phyloP scores from a whole-genome alignment of 1,140 invertebrate genomes.

The Hycleus cichorii region DNA sequence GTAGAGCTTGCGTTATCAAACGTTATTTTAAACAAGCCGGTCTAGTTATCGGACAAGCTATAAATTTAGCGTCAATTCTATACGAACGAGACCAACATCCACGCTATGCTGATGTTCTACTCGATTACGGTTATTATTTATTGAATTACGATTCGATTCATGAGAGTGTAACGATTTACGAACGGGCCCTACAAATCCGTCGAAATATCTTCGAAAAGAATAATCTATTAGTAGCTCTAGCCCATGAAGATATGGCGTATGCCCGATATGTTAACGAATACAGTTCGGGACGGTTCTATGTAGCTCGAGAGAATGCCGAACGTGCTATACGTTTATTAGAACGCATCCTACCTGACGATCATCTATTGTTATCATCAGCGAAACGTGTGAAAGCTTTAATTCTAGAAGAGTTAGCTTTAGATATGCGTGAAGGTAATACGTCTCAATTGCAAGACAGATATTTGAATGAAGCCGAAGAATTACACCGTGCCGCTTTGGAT shows the following conservation, averaged over 20 bases:
- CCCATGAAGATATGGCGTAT: slow-evolving; percentile 86
- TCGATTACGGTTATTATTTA: slow-evolving; percentile 85
- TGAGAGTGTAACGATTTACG: slow-evolving; percentile 75
- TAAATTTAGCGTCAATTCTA: slow-evolving; percentile 60
- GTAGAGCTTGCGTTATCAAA: slow-evolving; percentile 82
- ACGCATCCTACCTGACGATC: slow-evolving; percentile 67
- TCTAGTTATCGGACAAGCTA: slow-evolving; percentile 72
- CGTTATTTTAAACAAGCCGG: slow-evolving; percentile 73
- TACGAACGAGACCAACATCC: slow-evolving; percentile 63
- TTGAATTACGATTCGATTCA: slow-evolving; percentile 80
- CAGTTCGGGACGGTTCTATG: slow-evolving; percentile 73
- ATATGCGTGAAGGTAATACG: slow-evolving; percentile 45
- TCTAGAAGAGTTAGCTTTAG: slow-evolving; percentile 86
- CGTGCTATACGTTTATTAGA: slow-evolving; percentile 76
- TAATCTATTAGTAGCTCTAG: slow-evolving; percentile 79
- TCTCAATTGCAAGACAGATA: slow-evolving; percentile 52
- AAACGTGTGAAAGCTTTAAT: slow-evolving; percentile 88
- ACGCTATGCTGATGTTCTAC: slow-evolving; percentile 71
- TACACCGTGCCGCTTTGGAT: slow-evolving; percentile 73
- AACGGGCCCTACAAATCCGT: slow-evolving; percentile 70
- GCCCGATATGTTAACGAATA: slow-evolving; percentile 88
- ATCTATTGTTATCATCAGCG: slow-evolving; percentile 78
- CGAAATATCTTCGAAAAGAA: slow-evolving; percentile 70
- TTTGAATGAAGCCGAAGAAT: slow-evolving; percentile 65
- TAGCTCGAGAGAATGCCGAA: slow-evolving; percentile 73